Conservation (phyloP, 2,888 invertebrate genomes). For the Drosophila nr. perissopoda region DNA sequence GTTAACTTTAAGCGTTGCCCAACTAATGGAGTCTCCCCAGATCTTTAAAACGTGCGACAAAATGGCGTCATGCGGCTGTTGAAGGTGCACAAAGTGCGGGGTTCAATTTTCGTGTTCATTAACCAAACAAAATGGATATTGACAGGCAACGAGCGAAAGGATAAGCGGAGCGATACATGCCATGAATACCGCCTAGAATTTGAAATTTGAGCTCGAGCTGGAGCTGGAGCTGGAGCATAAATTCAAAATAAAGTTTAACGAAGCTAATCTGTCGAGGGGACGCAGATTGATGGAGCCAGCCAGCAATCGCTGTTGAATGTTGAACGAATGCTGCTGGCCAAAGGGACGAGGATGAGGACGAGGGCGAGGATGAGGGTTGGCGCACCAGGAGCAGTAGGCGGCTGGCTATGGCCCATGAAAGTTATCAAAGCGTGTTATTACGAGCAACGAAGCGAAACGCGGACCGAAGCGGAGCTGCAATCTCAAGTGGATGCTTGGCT, state of each 20-base stretch:
- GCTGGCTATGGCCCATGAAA: constrained; percentile 81
- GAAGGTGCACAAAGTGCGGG: constrained; percentile 15
- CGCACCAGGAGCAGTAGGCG: constrained; percentile 72
- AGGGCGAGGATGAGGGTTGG: background rate
- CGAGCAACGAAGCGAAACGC: constrained; percentile 73
- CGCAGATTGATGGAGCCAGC: constrained; percentile 37
- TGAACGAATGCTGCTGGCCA: constrained; percentile 21
- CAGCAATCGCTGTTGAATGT: constrained; percentile 1
- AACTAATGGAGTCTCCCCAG: constrained; percentile 11
- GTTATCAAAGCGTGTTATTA: constrained; percentile 84
- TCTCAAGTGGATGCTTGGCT: constrained; percentile 63
- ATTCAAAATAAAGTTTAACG: constrained; percentile 81
- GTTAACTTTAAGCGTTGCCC: constrained; percentile 45
- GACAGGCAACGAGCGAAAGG: constrained; percentile 64
- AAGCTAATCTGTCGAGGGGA: constrained; percentile 68
- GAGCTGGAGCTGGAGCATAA: constrained; percentile 54
- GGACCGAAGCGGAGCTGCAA: constrained; percentile 29
- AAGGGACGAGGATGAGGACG: constrained; percentile 1
- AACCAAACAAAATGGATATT: constrained; percentile 76
- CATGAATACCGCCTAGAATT: constrained; percentile 61
- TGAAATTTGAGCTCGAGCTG: constrained; percentile 39
- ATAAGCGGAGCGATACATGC: constrained; percentile 61
- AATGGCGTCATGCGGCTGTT: constrained; percentile 46
- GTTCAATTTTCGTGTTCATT: constrained; percentile 83
- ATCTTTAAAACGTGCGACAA: constrained; percentile 31